A percentile compares a stretch with the other conserved stretches of the same genome.
phyloP scores from a whole-genome alignment of 2,113 vertebrate species.

The Siniperca knerii region DNA sequence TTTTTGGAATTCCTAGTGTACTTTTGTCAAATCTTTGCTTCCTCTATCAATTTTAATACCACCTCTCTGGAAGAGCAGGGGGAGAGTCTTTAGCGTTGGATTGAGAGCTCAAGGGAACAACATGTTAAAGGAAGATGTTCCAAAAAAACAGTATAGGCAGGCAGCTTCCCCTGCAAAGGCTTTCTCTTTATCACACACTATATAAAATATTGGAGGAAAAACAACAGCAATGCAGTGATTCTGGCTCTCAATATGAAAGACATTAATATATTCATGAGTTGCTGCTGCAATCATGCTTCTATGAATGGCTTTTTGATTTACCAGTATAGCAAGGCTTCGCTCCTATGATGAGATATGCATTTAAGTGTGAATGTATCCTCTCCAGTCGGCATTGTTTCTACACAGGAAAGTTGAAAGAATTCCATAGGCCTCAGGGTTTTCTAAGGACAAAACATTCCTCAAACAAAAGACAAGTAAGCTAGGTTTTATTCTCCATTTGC shows the following conservation, averaged over 20 bases:
- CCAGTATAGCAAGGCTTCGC: slow-evolving; percentile 35
- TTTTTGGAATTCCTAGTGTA: not conserved
- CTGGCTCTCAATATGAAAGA: slow-evolving; percentile 36
- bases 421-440: slow-evolving; percentile 20
- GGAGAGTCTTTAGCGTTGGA: not conserved
- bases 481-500: slow-evolving; percentile 42
- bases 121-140: slow-evolving; percentile 15
- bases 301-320: slow-evolving; percentile 70
- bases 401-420: slow-evolving; percentile 15
- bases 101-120: slow-evolving; percentile 18
- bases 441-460: slow-evolving; percentile 52
- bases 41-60: not conserved
- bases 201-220: slow-evolving; percentile 45
- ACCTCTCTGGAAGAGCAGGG: not conserved
- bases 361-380: slow-evolving; percentile 35
- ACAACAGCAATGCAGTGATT: slow-evolving; percentile 51
- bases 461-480: slow-evolving; percentile 38
- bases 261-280: slow-evolving; percentile 74
- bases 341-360: slow-evolving; percentile 39
- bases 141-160: slow-evolving; percentile 1
- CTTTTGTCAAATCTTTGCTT: slow-evolving; percentile 1
- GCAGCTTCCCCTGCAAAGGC: slow-evolving; percentile 15
- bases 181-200: slow-evolving; percentile 38
- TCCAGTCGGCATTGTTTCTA: slow-evolving; percentile 12
- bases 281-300: slow-evolving; percentile 56